Evolutionary conservation across 1,140 invertebrate species (phyloP), one percentile per base, ranked within the genome.

Genomic region (Pseudomyrmex flavicornis): DNA sequence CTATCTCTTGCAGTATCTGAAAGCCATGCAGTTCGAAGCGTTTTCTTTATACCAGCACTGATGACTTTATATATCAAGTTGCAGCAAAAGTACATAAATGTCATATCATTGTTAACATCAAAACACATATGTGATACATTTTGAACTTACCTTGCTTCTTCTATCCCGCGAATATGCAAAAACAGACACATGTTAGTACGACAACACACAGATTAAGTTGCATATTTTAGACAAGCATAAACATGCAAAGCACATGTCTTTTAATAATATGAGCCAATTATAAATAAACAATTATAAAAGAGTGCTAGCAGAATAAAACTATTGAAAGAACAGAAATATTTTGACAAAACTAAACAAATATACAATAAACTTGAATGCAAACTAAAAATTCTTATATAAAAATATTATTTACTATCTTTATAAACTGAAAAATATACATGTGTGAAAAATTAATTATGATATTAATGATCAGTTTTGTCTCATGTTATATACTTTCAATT

Each of bases 21-120:
- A 92, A 92, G 91, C 91, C 91, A 92, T 92, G 91, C 91, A 91
- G 84, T 85, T 91, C 85, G 74, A 91, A 90, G 91, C 91, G 84
- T 87, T 88, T 85, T 87, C 88, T 89, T 85, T 90, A 90, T 87
- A 88, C 82, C 82, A 90, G 75, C 88, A 88, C 26, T 85, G 87
- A 83, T 69, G 68, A 88, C 46, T 80, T 87, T 46, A 69, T 83
- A 83, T 83, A 63, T 82, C 59, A 77, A 9, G 8, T 54, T 58
- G 54, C 65, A 65, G 54, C 82, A 69, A 48, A 35, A 59, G 44
- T 73, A 80, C 20, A 8, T 79, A 61, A 54, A 56, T 46, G 20
- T 46, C 10, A 26, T 69, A 50, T 54, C 58, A 79, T 68, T 44
- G 9, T 17, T 50, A 56, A n/a, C 12, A 35, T 54, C 35, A 35